Evolutionary conservation across 2,888 invertebrate genomes (phyloP), one percentile per base, ranked within the genome.

Genomic region (Liodrosophila aerea): DNA sequence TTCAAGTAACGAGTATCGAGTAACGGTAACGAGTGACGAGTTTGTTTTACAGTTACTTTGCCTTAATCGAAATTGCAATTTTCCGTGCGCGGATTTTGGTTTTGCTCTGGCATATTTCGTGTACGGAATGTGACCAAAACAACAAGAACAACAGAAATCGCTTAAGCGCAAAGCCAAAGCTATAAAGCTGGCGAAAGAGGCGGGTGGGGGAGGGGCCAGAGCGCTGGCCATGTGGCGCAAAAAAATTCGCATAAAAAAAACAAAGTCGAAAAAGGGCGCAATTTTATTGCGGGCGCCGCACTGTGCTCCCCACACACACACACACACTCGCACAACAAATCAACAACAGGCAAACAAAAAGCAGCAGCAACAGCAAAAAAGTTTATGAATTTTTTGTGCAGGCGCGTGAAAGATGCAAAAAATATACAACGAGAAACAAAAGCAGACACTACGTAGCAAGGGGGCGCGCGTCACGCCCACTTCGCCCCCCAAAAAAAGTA

Each of bases 351-450:
- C 29, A 56, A 40, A 56, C 12, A 61, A 52, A 56, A 30, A 54
- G 33, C 40, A 49, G 18, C 29, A 72, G 58, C 69, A 57, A 33
- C 36, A 64, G 22, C 45, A 65, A 67, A 77, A 83, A 78, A 78
- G 78, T 78, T 84, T 84, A 80, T 80, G 78, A 80, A 80, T 80
- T 80, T 80, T 80, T 80, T 80, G 78, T 85, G 80, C 86, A 80
- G 80, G 80, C 86, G 84, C 84, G 84, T 80, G 86, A 85, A 85
- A 85, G 73, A 83, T 80, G 86, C 76, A 85, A 84, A 77, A 76
- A 56, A 56, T 7, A 45, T 13, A 46, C 47, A 18, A 64, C 30
- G 49, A 45, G 27, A 64, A 82, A 66, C 75, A 61, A 78, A 76
- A 82, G 83, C 75, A 74, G 80, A 77, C 70, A 71, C 70, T 49